Base-by-base conservation (phyloP, 2,888 invertebrate species). In the Cistogaster globosa region DNA sequence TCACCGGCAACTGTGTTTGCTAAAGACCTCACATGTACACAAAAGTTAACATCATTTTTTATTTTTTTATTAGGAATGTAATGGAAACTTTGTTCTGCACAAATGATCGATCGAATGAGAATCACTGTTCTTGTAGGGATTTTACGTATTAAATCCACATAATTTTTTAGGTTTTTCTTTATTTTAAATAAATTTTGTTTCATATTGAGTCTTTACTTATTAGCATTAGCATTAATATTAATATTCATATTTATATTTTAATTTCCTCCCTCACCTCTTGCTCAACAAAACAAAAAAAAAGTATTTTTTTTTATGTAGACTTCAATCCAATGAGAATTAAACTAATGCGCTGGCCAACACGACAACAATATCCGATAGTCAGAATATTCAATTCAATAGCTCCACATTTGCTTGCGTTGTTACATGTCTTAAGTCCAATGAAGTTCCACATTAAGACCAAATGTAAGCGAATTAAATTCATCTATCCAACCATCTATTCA, bases 401-500 rank as follows among this genome's bases (percentile, higher is more conserved):
- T 76, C 26, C 48, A 58, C 48, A 32, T 57, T 76, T 38, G 55
- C 65, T 20, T 22, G 55, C 16, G 22, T 14, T 36, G 67, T 79
- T 86, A 55, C 79, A 67, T 83, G 82, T 79, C 83, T 75, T 38
- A 72, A 83, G 71, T 83, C 65, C 55, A 72, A 84, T 69, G 22
- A 74, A 79, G 75, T 26, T 38, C 53, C 75, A 79, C 75, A 58
- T 82, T 83, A 74, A 62, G 58, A 72, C 53, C 62, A 68, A 69
- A 81, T 69, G 76, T 63, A 81, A 83, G 83, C 74, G 65, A 78
- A 75, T 82, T 75, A 84, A 86, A 84, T 83, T 76, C 83, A 83
- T 79, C 84, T 82, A 84, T 79, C 63, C 80, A 81, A 57, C 68
- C 62, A 72, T 85, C 68, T 72, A 82, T 80, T 78, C 84, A 76